phyloP scores from a whole-genome alignment of 1,140 invertebrate genomes.

The Tetragnatha versicolor region DNA sequence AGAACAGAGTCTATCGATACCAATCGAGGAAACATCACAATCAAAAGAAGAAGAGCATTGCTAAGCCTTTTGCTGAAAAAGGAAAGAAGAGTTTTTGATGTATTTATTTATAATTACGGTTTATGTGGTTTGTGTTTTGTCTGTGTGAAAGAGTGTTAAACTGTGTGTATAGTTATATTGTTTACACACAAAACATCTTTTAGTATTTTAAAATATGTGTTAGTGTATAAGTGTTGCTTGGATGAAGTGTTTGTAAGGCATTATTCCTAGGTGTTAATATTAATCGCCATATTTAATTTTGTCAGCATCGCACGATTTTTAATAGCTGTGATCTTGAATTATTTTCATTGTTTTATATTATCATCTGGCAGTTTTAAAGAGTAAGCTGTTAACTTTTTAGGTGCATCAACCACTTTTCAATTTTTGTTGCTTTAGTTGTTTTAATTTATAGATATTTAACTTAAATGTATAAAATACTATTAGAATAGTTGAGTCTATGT shows the following conservation, averaged over 20 bases:
- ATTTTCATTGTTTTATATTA: slow-evolving; percentile 5
- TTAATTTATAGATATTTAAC: slow-evolving; percentile 15
- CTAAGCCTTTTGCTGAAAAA: slow-evolving; percentile 49
- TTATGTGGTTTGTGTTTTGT: slow-evolving; percentile 1
- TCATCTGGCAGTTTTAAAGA: neutral
- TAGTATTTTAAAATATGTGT: neutral
- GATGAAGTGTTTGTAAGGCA: neutral
- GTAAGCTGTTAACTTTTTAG: neutral
- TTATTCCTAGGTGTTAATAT: neutral
- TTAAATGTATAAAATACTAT: neutral
- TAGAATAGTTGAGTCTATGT: slow-evolving; percentile 1
- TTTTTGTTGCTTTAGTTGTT: neutral
- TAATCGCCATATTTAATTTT: neutral
- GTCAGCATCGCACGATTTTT: neutral
- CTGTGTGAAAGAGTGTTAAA: neutral
- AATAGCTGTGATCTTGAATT: slow-evolving; percentile 29
- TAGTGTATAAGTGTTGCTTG: neutral
- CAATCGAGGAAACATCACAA: slow-evolving; percentile 50
- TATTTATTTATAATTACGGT: slow-evolving; percentile 28
- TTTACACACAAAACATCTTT: neutral
- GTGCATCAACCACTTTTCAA: neutral
- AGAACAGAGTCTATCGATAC: slow-evolving; percentile 41
- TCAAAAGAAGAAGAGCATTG: slow-evolving; percentile 50
- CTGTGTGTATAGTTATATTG: neutral
- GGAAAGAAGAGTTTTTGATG: slow-evolving; percentile 38